Evolutionary conservation across 2,113 vertebrate genomes (phyloP).

Genomic region (Python bivittatus): DNA sequence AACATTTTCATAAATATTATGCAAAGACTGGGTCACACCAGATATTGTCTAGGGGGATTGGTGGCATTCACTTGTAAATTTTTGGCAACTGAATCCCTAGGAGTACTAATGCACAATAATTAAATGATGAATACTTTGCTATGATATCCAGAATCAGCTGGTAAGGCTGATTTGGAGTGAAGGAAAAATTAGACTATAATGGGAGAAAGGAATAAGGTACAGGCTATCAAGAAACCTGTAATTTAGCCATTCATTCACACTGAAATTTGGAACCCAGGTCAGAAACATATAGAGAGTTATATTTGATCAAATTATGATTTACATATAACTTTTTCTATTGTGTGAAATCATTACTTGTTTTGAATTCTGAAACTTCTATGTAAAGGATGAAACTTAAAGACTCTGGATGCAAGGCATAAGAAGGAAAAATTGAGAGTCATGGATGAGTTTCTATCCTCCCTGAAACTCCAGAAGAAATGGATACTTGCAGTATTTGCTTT

Average conservation of each 20-base stretch:
- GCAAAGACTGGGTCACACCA: not conserved
- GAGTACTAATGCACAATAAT: not conserved
- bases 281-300: conserved; percentile 80
- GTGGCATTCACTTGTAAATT: not conserved
- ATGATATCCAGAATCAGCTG: not conserved
- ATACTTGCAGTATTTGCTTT: not conserved
- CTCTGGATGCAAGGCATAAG: not conserved
- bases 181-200: conserved; percentile 51
- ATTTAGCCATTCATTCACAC: conserved; percentile 78
- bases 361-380: not conserved
- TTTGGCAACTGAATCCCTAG: not conserved
- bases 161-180: conserved; percentile 39
- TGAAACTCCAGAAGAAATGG: not conserved
- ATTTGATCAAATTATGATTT: conserved; percentile 76
- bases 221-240: conserved; percentile 71
- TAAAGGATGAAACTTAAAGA: not conserved
- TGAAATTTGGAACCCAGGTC: conserved; percentile 76
- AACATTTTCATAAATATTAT: not conserved
- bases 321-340: conserved; percentile 71
- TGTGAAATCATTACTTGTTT: not conserved
- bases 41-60: not conserved
- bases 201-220: conserved; percentile 61
- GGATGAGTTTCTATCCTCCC: not conserved
- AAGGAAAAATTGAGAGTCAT: not conserved
- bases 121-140: not conserved